These are phyloP conservation scores for Gnathonemus longibarbis DNA, from an alignment of 2,113 vertebrate genomes.

Conservation along the genomic window DNA sequence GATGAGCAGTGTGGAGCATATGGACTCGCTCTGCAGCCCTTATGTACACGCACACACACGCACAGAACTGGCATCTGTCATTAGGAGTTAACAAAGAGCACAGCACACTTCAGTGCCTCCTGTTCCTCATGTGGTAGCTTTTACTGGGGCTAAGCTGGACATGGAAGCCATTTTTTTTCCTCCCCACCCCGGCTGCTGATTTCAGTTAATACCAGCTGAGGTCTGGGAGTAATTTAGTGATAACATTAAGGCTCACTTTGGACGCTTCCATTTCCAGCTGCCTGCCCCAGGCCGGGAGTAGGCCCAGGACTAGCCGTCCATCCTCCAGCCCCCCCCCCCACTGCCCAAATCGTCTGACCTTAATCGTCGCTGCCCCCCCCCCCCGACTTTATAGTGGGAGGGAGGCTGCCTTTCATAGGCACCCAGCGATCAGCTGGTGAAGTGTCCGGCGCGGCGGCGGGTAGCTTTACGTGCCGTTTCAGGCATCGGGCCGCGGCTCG, in stretches of 20 bases:
- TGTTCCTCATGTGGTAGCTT: conserved; percentile 53
- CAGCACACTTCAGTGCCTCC: conserved; percentile 31
- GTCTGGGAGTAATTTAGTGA: conserved; percentile 48
- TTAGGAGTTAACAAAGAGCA: conserved; percentile 40
- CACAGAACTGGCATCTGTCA: conserved; percentile 18
- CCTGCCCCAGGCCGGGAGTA: neutral
- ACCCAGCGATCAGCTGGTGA: neutral
- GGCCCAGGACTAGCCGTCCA: neutral
- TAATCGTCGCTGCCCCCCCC: neutral
- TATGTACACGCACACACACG: neutral
- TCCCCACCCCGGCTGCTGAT: conserved; percentile 8
- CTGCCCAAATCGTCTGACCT: neutral
- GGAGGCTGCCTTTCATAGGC: neutral
- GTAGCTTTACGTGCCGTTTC: neutral
- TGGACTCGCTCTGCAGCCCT: neutral
- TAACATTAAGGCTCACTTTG: conserved; percentile 33
- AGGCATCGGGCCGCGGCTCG: neutral
- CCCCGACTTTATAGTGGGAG: neutral
- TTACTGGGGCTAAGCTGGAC: conserved; percentile 36
- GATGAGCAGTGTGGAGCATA: neutral
- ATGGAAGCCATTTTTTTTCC: conserved; percentile 47
- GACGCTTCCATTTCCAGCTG: conserved; percentile 25
- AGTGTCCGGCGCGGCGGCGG: no score
- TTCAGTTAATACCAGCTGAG: conserved; percentile 36
- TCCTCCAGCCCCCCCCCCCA: neutral